phyloP scores from a whole-genome alignment of 2,888 invertebrate species.

The Himalopsyche kuldschensis region DNA sequence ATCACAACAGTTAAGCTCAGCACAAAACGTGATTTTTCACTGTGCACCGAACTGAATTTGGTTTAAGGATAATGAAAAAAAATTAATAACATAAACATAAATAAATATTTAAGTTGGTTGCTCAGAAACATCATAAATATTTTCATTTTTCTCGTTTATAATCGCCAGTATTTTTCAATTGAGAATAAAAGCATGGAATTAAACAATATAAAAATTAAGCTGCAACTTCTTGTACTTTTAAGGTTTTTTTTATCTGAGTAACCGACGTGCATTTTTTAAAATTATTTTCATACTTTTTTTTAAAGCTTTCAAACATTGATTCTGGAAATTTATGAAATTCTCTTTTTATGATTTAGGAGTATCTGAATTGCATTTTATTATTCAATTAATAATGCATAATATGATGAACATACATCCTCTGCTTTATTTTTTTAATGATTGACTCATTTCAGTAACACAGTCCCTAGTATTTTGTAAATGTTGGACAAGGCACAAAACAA shows the following conservation, averaged over 20 bases:
- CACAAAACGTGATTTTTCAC: conserved; percentile 34
- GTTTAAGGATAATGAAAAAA: conserved; percentile 13
- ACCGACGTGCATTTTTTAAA: not conserved
- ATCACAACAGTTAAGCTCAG: conserved; percentile 21
- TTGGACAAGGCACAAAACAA: not conserved
- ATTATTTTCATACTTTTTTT: conserved; percentile 29
- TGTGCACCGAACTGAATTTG: conserved; percentile 37
- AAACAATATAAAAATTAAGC: no score
- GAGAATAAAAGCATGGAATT: no score
- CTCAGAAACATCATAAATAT: not conserved
- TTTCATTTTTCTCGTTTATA: no score
- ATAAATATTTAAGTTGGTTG: conserved; percentile 12
- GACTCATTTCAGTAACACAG: not conserved
- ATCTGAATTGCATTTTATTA: conserved; percentile 9
- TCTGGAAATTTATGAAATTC: not conserved
- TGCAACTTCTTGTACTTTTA: no score
- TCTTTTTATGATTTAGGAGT: conserved; percentile 16
- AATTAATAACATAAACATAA: conserved; percentile 5
- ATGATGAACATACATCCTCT: no score
- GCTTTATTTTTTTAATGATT: not conserved
- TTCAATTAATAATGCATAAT: not conserved
- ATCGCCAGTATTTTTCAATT: no score
- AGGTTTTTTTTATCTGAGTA: not conserved
- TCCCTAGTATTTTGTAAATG: not conserved
- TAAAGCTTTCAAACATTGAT: not conserved